Base-by-base conservation (phyloP, 1,140 invertebrate species). In the Cydia amplana region DNA sequence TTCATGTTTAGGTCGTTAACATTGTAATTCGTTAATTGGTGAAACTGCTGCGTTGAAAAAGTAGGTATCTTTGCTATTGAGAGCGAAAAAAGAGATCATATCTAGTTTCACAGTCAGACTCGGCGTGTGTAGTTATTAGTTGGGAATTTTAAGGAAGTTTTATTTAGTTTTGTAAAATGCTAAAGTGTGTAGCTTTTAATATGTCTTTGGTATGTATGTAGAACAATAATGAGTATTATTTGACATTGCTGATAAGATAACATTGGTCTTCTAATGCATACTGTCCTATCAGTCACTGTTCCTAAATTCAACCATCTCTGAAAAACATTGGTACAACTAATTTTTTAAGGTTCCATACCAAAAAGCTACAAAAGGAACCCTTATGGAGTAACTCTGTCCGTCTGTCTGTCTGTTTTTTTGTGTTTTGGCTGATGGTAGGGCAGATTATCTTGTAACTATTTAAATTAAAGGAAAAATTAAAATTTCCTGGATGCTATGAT, bases 141-240 rank as follows among this genome's bases (percentile, higher is more conserved):
- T 32, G 28, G n/a, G 28, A 65, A 12, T 28, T 32, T n/a, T n/a
- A 65, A 3, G 12, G 14, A 7, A n/a, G 4, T 36, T 32, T 65
- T 65, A 23, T 23, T 10, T 60, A 51, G 18, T n/a, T 65, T 65
- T 6, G 10, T 65, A 65, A 65, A 16, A 65, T 65, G 64, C 28
- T 65, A 2, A 65, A 65, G 64, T 65, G 64, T 36, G 64, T 65
- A n/a, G 64, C 64, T 32, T 65, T 65, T 6, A 65, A 36, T 36
- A 36, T 65, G 28, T 36, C 64, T 65, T 65, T 65, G 64, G 64
- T 65, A 65, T 65, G 64, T 65, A 32, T 65, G 3, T 28, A 18
- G 25, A 16, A 65, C 3, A 65, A 65, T 65, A 60, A 51, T 6
- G 16, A 12, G 16, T 60, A 12, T 23, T 55, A 55, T 55, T 18